Percentiles rank a stretch among this genome's conserved stretches.
Evolutionary conservation across 2,797 vertebrate species (phyloP).

Genomic region (Lindbergichthys nudifrons): DNA sequence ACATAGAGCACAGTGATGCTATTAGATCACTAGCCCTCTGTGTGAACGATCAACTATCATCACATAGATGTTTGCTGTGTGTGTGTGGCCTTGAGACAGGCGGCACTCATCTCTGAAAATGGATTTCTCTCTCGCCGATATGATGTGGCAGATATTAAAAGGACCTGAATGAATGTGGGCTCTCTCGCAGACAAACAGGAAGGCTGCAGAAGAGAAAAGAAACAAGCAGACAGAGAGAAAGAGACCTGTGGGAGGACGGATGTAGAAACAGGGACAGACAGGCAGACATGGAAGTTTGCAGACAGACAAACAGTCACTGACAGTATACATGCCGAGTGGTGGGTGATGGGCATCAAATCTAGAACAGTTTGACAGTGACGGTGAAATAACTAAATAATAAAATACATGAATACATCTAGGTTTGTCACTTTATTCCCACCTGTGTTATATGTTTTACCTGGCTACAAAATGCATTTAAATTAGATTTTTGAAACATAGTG

Average conservation of each 20-base stretch:
- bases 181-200: slow-evolving; percentile 64
- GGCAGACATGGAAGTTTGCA: slow-evolving; percentile 53
- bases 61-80: slow-evolving; percentile 57
- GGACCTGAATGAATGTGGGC: slow-evolving; percentile 65
- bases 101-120: slow-evolving; percentile 66
- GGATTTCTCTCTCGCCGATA: slow-evolving; percentile 60
- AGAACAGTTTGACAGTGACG: slow-evolving; percentile 52
- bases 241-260: slow-evolving; percentile 61
- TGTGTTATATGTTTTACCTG: too few species aligned
- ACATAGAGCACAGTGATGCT: slow-evolving; percentile 60
- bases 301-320: slow-evolving; percentile 51
- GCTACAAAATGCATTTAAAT: too few species aligned
- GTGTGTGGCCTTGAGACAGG: slow-evolving; percentile 70
- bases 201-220: slow-evolving; percentile 54
- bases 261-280: slow-evolving; percentile 59
- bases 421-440: too few species aligned
- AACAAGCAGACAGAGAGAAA: slow-evolving; percentile 45
- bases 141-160: slow-evolving; percentile 74
- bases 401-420: too few species aligned
- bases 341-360: slow-evolving; percentile 44
- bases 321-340: slow-evolving; percentile 35
- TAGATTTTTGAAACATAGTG: background rate
- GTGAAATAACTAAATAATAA: background rate
- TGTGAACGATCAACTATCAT: slow-evolving; percentile 55
- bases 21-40: slow-evolving; percentile 33